phyloP scores from a whole-genome alignment of 2,888 invertebrate species.

The Agrenia bidenticulata region DNA sequence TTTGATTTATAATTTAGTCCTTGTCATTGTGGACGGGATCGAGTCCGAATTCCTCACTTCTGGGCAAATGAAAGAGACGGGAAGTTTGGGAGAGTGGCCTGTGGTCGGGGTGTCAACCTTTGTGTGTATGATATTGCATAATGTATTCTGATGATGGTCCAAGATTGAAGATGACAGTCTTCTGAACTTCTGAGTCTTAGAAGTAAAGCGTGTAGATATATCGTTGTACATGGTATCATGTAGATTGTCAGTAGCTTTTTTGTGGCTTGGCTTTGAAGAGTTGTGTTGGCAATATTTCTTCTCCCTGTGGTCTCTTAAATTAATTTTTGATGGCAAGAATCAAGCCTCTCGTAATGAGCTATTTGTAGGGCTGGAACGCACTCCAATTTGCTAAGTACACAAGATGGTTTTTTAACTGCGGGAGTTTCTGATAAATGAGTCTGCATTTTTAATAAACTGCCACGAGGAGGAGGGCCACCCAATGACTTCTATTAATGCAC shows the following conservation, averaged over 20 bases:
- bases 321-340: constrained; percentile 13
- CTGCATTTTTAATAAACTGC: constrained; percentile 14
- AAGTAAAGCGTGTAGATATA: no score
- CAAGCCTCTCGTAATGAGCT: constrained; percentile 12
- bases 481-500: constrained; percentile 10
- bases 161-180: no score
- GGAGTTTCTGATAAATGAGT: constrained; percentile 14
- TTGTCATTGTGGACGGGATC: not conserved
- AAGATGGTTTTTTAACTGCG: constrained; percentile 14
- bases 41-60: no score
- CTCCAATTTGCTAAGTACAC: constrained; percentile 13
- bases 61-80: no score
- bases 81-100: no score
- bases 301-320: constrained; percentile 8
- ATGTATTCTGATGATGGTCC: no score
- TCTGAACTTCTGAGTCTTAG: no score
- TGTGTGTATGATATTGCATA: no score
- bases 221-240: no score
- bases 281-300: not conserved
- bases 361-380: constrained; percentile 7
- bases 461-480: constrained; percentile 6
- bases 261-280: no score
- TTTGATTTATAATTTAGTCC: constrained; percentile 20
- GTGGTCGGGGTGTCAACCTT: no score
- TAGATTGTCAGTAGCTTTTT: no score